Base-by-base conservation (phyloP, 1,140 invertebrate genomes). In the Heliconius himera region DNA sequence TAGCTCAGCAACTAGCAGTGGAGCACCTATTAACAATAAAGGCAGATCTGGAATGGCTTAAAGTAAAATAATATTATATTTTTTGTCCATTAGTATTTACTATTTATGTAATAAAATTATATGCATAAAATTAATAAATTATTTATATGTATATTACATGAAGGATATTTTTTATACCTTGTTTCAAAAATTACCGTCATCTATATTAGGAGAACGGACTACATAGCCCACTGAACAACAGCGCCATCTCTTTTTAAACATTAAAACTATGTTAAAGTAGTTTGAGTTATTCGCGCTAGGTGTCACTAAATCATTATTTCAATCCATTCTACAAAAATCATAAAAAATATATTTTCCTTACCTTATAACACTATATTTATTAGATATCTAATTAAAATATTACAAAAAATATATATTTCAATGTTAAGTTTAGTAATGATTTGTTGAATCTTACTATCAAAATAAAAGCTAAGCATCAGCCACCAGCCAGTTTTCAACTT, bases 1-100 rank as follows among this genome's bases (percentile, higher is more conserved):
- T 8, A 83, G 76, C 6, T 75, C 88, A 26, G 90, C 88, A 2
- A 88, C 85, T 0, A 84, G 87, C 74, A 92, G 89, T 79, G 90
- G 90, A 1, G 85, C 88, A 2, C 88, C 89, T 5, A 51, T 92
- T 0, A 87, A 54, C 46, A 85, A 46, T 70, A 90, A 84, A 81
- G 90, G 89, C 5, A 83, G 90, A 66, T 89, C 84, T 73, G 86
- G 80, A 20, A 22, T 56, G 6, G 4, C 3, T 66, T 66, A 66
- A 29, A 1, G 9, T 66, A 22, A 29, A 66, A 66, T 29, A 29
- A 66, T 29, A 60, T 46, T 46, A 46, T 46, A 46, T 60, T 60
- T 11, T 22, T 9, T 60, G 8, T 22, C 8, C 22, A 60, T 60
- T 60, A n/a, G 22, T 60, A 60, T 22, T 11, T 13, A 66, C 60